These are phyloP conservation scores for Drosophila lowei DNA, from an alignment of 1,140 invertebrate genomes.

Conservation along the genomic window DNA sequence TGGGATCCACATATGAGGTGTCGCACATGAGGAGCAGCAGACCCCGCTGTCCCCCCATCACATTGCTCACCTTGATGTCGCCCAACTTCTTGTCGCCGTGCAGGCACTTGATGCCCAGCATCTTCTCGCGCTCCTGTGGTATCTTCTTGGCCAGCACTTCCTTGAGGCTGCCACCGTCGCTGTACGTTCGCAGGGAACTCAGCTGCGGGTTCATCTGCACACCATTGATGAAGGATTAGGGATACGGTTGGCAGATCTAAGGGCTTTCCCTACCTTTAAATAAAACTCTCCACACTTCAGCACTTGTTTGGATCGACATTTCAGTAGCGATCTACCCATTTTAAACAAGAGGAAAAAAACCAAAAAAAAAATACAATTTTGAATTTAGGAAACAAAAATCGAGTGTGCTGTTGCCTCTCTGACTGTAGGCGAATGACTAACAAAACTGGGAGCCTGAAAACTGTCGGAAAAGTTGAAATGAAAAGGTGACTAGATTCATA, in stretches of 20 bases:
- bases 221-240: not conserved
- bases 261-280: not conserved
- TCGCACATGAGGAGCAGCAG: constrained; percentile 97
- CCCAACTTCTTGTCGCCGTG: constrained; percentile 37
- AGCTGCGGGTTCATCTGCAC: not conserved
- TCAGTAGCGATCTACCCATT: not conserved
- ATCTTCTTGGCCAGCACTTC: constrained; percentile 38
- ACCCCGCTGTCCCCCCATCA: constrained; percentile 98
- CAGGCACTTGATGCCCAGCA: constrained; percentile 37
- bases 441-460: too few relatives aligned
- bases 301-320: not conserved
- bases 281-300: constrained; percentile 1
- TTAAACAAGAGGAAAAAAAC: not conserved
- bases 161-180: constrained; percentile 5
- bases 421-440: too few relatives aligned
- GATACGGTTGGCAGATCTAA: too few relatives aligned
- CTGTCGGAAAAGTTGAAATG: too few relatives aligned
- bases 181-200: not conserved
- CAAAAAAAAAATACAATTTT: too few relatives aligned
- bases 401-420: too few relatives aligned
- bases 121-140: constrained; percentile 24
- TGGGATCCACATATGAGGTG: constrained; percentile 95
- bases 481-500: too few relatives aligned
- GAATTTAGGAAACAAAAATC: too few relatives aligned
- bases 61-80: constrained; percentile 66